Conservation (phyloP, 2,113 vertebrate species). For the Thermophis baileyi region DNA sequence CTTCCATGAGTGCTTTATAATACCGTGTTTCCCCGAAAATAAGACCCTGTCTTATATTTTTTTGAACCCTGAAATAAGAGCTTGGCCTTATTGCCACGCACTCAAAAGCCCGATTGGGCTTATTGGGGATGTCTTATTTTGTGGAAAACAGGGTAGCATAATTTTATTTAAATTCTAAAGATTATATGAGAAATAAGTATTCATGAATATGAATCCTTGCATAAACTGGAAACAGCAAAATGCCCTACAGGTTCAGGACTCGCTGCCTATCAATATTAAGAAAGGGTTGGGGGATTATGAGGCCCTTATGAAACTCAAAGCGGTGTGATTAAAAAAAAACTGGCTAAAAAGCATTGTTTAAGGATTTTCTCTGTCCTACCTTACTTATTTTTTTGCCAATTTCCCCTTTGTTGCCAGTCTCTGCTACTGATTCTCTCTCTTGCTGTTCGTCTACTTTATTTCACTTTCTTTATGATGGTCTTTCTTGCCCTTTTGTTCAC, state of each 20-base stretch:
- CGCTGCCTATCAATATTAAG: background rate
- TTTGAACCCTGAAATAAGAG: too few species aligned
- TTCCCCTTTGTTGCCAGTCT: background rate
- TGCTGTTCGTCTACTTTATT: background rate
- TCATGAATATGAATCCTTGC: background rate
- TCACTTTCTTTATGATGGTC: background rate
- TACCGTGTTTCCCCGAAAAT: too few species aligned
- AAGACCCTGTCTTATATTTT: too few species aligned
- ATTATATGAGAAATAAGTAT: background rate
- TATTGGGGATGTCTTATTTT: too few species aligned
- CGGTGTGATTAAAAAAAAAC: background rate
- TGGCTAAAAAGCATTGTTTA: background rate
- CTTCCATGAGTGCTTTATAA: background rate
- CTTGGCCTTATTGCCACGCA: too few species aligned
- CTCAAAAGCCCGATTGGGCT: too few species aligned
- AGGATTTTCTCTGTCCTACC: background rate
- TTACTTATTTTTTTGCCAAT: background rate
- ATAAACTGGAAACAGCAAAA: conserved; percentile 7
- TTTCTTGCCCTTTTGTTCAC: background rate
- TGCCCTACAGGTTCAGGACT: background rate
- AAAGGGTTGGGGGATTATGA: background rate
- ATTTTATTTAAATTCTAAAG: background rate
- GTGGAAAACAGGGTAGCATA: too few species aligned
- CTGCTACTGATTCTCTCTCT: background rate
- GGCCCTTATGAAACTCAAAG: background rate